Percentiles rank a stretch among this genome's conserved stretches.
Conservation (phyloP, 2,113 vertebrate species). For the Antechinus stuartii region DNA sequence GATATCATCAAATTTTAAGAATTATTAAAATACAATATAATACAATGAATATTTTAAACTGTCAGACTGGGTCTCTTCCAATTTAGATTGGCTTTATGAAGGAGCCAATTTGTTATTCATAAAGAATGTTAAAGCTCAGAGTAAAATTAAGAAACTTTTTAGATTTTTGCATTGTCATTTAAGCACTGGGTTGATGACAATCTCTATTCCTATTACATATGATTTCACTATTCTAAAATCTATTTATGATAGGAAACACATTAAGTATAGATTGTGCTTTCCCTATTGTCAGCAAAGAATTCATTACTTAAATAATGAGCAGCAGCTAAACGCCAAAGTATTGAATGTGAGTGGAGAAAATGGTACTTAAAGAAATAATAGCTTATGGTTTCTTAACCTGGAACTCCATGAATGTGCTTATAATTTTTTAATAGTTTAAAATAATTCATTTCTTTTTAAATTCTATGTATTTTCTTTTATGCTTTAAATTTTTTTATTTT, state of each 20-base stretch:
- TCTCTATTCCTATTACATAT: not conserved
- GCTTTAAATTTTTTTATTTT: not conserved
- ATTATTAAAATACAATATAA: not conserved
- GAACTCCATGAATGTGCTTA: not conserved
- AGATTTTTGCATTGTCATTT: not conserved
- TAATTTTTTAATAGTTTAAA: not conserved
- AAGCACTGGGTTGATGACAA: not conserved
- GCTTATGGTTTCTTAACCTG: not conserved
- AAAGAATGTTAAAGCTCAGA: not conserved
- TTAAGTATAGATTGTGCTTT: not conserved
- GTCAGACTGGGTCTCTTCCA: not conserved
- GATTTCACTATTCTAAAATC: not conserved
- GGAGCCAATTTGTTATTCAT: not conserved
- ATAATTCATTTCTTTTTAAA: not conserved
- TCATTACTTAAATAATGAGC: not conserved
- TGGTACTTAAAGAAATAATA: not conserved
- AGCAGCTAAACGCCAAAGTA: not conserved
- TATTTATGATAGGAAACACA: slow-evolving; percentile 4
- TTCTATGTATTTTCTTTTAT: not conserved
- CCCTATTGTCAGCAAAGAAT: not conserved
- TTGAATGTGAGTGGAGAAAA: not conserved
- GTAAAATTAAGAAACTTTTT: not conserved
- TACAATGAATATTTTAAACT: not conserved
- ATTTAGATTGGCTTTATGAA: not conserved
- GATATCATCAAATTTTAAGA: not conserved